Percentiles rank a stretch among this genome's conserved stretches.
These are phyloP conservation scores for Idaea straminata DNA, from an alignment of 2,888 invertebrate species.

Conservation along the genomic window DNA sequence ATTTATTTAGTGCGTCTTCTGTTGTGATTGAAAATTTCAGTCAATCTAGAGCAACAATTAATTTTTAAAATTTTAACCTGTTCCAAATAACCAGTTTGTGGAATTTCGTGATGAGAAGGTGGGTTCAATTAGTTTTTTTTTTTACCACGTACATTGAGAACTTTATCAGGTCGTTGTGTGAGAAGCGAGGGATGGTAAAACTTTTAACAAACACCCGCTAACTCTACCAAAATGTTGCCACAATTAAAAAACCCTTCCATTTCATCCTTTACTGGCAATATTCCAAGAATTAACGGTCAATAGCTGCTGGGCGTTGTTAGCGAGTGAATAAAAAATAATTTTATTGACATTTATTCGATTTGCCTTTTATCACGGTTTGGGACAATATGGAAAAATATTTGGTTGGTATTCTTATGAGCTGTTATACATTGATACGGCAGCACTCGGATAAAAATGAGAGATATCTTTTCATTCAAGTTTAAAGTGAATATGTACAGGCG, in stretches of 20 bases:
- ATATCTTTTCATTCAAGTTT: too few species aligned
- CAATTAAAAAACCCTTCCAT: conserved; percentile 39
- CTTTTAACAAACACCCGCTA: conserved; percentile 28
- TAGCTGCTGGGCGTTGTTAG: not conserved
- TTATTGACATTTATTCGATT: not conserved
- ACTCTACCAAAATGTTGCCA: conserved; percentile 41
- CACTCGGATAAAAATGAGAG: too few species aligned
- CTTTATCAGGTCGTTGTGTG: not conserved
- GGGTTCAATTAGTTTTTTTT: too few species aligned
- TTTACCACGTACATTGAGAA: not conserved
- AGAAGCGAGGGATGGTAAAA: not conserved
- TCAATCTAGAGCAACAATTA: too few species aligned
- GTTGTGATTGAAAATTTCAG: too few species aligned
- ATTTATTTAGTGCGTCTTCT: too few species aligned
- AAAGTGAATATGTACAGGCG: too few species aligned
- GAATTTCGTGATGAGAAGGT: too few species aligned
- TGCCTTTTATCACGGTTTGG: not conserved
- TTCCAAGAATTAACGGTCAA: conserved; percentile 28
- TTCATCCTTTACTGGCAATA: conserved; percentile 34
- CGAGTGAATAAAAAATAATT: not conserved
- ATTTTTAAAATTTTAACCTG: too few species aligned
- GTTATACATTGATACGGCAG: too few species aligned
- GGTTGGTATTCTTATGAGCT: not conserved
- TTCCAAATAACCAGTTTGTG: too few species aligned
- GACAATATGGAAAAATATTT: not conserved